phyloP scores from a whole-genome alignment of 2,113 vertebrate species.

The Brienomyrus brachyistius region DNA sequence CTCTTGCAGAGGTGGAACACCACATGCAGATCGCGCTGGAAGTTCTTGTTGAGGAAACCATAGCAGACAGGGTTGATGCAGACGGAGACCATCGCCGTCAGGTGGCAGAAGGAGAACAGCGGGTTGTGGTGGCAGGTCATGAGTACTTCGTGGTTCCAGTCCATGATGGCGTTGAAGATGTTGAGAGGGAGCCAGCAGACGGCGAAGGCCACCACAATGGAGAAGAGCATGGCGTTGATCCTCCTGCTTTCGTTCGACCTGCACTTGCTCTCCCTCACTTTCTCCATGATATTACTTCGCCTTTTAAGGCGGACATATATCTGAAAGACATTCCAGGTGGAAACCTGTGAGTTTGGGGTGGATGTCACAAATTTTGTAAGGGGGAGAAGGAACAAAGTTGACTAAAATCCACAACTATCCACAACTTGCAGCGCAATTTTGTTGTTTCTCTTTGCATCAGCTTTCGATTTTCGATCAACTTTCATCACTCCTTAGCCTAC shows the following conservation, averaged over 20 bases:
- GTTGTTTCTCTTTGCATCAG: neutral
- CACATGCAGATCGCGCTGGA: slow-evolving; percentile 75
- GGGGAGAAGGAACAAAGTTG: neutral
- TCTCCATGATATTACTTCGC: slow-evolving; percentile 76
- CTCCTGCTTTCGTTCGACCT: slow-evolving; percentile 72
- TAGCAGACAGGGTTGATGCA: slow-evolving; percentile 83
- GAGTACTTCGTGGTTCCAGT: slow-evolving; percentile 75
- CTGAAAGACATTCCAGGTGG: slow-evolving; percentile 42
- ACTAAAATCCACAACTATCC: no score
- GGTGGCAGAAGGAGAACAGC: slow-evolving; percentile 76
- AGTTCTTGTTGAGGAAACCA: slow-evolving; percentile 82
- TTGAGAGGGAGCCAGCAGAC: slow-evolving; percentile 82
- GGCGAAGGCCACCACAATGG: slow-evolving; percentile 76
- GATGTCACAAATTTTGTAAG: neutral
- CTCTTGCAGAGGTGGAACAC: slow-evolving; percentile 75
- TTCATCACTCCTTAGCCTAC: neutral
- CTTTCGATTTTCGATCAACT: no score
- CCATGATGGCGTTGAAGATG: slow-evolving; percentile 76
- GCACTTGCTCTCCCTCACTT: slow-evolving; percentile 75
- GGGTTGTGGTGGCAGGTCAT: slow-evolving; percentile 75
- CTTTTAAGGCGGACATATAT: slow-evolving; percentile 75
- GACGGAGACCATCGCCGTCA: slow-evolving; percentile 79
- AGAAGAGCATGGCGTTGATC: slow-evolving; percentile 79
- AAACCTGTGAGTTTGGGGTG: neutral
- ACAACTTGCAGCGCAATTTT: neutral